These are phyloP conservation scores for Coluber constrictor DNA, from an alignment of 2,797 vertebrate species.

Conservation along the genomic window DNA sequence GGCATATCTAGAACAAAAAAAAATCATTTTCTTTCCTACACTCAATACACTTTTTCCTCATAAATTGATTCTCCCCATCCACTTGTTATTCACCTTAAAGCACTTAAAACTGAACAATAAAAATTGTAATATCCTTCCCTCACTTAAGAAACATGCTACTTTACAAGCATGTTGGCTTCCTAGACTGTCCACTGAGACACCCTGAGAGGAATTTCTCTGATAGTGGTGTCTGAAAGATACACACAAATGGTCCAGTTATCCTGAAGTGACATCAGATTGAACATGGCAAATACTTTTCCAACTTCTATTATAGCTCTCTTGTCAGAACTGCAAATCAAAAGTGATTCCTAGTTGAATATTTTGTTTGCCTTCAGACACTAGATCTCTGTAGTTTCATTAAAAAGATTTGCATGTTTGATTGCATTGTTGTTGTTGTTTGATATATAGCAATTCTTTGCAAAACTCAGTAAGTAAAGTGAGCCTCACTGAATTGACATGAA, in stretches of 20 bases:
- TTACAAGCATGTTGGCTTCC: background rate
- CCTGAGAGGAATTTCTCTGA: background rate
- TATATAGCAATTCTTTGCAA: background rate
- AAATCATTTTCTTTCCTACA: background rate
- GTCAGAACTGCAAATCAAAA: background rate
- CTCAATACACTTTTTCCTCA: background rate
- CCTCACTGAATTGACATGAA: background rate
- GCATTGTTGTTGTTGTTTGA: no score
- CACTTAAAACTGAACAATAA: background rate
- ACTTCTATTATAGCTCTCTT: background rate
- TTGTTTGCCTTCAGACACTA: background rate
- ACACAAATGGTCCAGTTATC: background rate
- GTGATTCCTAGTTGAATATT: background rate
- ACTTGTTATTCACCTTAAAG: background rate
- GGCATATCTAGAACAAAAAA: background rate
- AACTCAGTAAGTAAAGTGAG: background rate
- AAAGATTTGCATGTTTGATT: background rate
- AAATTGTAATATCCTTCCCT: background rate
- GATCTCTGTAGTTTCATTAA: background rate
- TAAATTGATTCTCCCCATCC: background rate
- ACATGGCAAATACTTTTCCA: background rate
- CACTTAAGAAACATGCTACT: background rate
- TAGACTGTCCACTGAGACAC: background rate
- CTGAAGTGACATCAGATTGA: background rate
- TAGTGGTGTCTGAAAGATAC: background rate